A percentile compares a stretch with the other conserved stretches of the same genome.
These are phyloP conservation scores for Caenorhabditis auriculariae DNA, from an alignment of 2,888 invertebrate genomes.

Conservation along the genomic window DNA sequence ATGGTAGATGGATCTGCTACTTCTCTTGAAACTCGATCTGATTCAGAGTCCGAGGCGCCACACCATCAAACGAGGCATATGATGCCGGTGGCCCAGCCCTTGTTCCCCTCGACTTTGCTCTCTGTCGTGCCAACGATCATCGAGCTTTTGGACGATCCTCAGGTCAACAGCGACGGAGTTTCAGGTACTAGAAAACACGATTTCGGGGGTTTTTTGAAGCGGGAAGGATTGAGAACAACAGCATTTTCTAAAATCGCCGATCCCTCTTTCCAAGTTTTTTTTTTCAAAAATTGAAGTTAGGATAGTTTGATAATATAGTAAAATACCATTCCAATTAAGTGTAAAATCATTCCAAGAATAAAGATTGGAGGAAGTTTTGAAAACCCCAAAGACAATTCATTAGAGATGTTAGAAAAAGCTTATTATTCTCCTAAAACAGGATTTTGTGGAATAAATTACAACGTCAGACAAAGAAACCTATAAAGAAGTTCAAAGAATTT, in stretches of 20 bases:
- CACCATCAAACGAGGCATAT: conserved; percentile 67
- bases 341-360: too few species aligned
- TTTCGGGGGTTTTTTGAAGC: too few species aligned
- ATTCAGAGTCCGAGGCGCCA: conserved; percentile 45
- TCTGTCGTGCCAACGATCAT: conserved; percentile 93
- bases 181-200: conserved; percentile 63
- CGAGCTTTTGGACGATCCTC: conserved; percentile 89
- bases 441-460: too few species aligned
- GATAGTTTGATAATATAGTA: not conserved
- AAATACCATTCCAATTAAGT: not conserved
- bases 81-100: conserved; percentile 85
- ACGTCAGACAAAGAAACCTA: too few species aligned
- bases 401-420: too few species aligned
- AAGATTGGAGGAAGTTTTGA: too few species aligned
- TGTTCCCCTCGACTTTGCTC: conserved; percentile 95
- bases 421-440: too few species aligned
- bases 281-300: too few species aligned
- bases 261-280: not conserved
- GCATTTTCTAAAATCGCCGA: not conserved
- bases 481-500: too few species aligned
- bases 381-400: too few species aligned
- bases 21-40: not conserved
- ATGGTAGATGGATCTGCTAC: too few species aligned
- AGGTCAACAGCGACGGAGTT: conserved; percentile 87
- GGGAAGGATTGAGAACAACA: not conserved